Percentiles rank a stretch among this genome's conserved stretches.
phyloP scores from a whole-genome alignment of 2,888 invertebrate genomes.

The Lasioglossum oenotherae region DNA sequence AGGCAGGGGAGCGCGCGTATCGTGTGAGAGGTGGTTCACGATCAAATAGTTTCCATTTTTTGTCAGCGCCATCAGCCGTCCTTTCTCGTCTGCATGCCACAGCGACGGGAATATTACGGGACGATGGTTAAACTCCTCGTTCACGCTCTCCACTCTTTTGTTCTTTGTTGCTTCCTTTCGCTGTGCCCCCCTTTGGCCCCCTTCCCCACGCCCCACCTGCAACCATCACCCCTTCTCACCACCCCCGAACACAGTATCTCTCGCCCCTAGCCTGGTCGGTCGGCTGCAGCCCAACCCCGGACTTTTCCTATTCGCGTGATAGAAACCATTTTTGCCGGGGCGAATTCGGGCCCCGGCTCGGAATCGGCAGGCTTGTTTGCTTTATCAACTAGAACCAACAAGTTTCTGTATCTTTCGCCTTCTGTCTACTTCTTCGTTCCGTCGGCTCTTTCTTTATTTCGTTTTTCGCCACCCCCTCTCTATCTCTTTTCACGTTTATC shows the following conservation, averaged over 20 bases:
- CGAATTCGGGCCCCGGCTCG: slow-evolving; percentile 10
- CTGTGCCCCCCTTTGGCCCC: background rate
- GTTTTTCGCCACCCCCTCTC: background rate
- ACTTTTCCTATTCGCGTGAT: slow-evolving; percentile 60
- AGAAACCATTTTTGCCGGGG: slow-evolving; percentile 44
- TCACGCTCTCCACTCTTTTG: slow-evolving; percentile 65
- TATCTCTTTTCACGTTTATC: background rate
- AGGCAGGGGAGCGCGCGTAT: slow-evolving; percentile 33
- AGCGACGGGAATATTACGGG: slow-evolving; percentile 71
- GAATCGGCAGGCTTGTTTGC: slow-evolving; percentile 32
- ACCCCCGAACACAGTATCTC: background rate
- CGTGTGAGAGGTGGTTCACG: slow-evolving; percentile 74
- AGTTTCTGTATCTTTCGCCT: slow-evolving; percentile 3
- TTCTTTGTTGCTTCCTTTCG: slow-evolving; percentile 64
- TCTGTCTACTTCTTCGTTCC: slow-evolving; percentile 11
- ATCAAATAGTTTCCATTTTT: slow-evolving; percentile 81
- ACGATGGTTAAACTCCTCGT: slow-evolving; percentile 73
- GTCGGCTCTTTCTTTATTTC: background rate
- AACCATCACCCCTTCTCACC: background rate
- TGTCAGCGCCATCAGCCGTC: slow-evolving; percentile 70
- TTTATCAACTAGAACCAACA: slow-evolving; percentile 22
- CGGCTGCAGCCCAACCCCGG: background rate
- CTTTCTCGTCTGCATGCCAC: slow-evolving; percentile 70
- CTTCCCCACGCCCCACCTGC: background rate
- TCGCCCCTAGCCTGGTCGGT: background rate